Evolutionary conservation across 2,888 invertebrate species (phyloP).

Genomic region (Timema podura): DNA sequence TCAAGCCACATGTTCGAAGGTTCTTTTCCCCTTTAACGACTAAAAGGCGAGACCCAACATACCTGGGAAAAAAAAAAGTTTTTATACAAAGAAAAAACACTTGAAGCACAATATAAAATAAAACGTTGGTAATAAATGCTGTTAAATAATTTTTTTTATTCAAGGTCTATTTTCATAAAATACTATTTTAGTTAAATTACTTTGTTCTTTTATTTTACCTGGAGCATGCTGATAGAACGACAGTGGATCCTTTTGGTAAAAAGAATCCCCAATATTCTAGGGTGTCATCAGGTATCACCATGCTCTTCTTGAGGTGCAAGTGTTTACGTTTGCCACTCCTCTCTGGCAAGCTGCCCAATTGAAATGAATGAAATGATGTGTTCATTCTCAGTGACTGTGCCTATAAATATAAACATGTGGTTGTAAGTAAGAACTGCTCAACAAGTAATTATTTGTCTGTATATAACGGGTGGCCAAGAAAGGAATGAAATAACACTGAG

Average conservation of each 20-base stretch:
- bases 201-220: too few species aligned
- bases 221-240: conserved; percentile 74
- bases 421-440: too few species aligned
- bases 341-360: conserved; percentile 65
- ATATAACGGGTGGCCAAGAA: background rate
- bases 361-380: conserved; percentile 63
- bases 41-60: conserved; percentile 70
- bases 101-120: too few species aligned
- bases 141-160: too few species aligned
- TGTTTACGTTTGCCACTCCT: conserved; percentile 64
- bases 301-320: conserved; percentile 73
- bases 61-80: too few species aligned
- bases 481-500: background rate
- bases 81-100: too few species aligned
- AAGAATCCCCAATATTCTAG: conserved; percentile 88
- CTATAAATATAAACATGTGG: too few species aligned
- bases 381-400: conserved; percentile 75
- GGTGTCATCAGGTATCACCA: conserved; percentile 78
- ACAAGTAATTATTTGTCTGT: too few species aligned
- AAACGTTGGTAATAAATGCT: too few species aligned
- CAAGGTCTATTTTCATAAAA: too few species aligned
- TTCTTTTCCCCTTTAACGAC: conserved; percentile 77
- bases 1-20: conserved; percentile 70
- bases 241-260: conserved; percentile 70
- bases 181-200: too few species aligned